Base-by-base conservation (phyloP, 2,113 vertebrate genomes). In the Sarotherodon lohbergeri region DNA sequence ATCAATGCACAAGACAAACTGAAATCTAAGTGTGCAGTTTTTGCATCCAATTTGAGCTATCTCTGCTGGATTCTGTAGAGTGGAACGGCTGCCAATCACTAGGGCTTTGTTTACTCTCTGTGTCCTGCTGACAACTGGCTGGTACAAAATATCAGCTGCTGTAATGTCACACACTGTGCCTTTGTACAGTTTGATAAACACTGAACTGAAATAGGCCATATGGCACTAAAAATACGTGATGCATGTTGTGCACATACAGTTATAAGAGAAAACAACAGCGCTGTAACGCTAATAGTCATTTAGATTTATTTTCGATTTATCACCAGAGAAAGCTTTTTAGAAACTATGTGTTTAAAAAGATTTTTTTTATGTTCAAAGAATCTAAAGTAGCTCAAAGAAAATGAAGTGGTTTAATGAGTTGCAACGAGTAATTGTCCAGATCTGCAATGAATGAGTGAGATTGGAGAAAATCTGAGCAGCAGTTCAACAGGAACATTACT, bases 11-110 rank as follows among this genome's bases (percentile, higher is more conserved):
- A 81, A 88, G 89, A 90, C 82, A 88, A 92, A 94, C 84, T 85
- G 92, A 94, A 89, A 88, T 92, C 81, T 88, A 81, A 92, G 89
- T 85, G 85, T 83, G 82, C 80, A 52, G 83, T 92, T 93, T 89
- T 88, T 93, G 93, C 91, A 85, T 91, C 90, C 91, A 92, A 92
- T 91, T 91, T 84, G 86, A 85, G 83, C 24, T 46, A n/a, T 87
- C 84, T 91, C 84, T 50, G 55, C 84, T 86, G 87, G 86, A 85
- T 90, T 91, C 88, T 89, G 82, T 39, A 16, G 90, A 88, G 88
- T 84, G 89, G 90, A 94, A 91, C 86, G 82, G 57, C 86, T 92
- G 90, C 91, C 91, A 91, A 83, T 93, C 92, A 91, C 84, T 27
- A 9, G 66, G 56, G 86, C 85, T 91, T 91, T 93, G 91, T 93